Base-by-base conservation (phyloP, 2,797 vertebrate species). In the Pygocentrus nattereri region DNA sequence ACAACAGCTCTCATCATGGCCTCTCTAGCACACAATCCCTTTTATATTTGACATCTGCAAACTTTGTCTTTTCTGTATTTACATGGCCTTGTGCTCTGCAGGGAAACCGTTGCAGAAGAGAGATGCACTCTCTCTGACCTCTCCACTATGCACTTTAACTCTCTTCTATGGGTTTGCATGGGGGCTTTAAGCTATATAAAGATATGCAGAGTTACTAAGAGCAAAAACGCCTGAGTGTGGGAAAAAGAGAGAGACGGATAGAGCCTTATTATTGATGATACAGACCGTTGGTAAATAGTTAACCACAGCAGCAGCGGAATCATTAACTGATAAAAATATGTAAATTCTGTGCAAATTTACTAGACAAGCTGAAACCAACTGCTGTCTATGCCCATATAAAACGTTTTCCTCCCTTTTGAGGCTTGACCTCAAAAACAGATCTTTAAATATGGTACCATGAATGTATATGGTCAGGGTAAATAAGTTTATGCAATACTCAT, bases 41-140 rank as follows among this genome's bases (percentile, higher is more conserved):
- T 49, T 79, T 41, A 78, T 73, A 50, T 79, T 47, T 68, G 76
- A 30, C 71, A 49, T 75, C 64, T 80, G 54, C 72, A 65, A 69
- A 73, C 77, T 79, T 74, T 70, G 54, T 83, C 31, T 79, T 21
- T 50, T 73, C 59, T 27, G 38, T 83, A 64, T 78, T 85, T 80
- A 61, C 74, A 80, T 19, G 61, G 49, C 59, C 72, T 76, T 78
- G 21, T 67, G 47, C 44, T 58, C 18, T 38, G 56, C 23, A 41
- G 23, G 38, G 49, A 16, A 2, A 61, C 34, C 61, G 74, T 76
- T 38, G 54, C n/a, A 56, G 30, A 61, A 61, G 10, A 30, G 64
- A 21, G 71, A 16, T 62, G 54, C 61, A 62, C 54, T 73, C 47
- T 75, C 52, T 74, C 21, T 67, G 19, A 41, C 11, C 38, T 41